Conservation (phyloP, 2,797 vertebrate species). For the Mormyrus hasselquistii region DNA sequence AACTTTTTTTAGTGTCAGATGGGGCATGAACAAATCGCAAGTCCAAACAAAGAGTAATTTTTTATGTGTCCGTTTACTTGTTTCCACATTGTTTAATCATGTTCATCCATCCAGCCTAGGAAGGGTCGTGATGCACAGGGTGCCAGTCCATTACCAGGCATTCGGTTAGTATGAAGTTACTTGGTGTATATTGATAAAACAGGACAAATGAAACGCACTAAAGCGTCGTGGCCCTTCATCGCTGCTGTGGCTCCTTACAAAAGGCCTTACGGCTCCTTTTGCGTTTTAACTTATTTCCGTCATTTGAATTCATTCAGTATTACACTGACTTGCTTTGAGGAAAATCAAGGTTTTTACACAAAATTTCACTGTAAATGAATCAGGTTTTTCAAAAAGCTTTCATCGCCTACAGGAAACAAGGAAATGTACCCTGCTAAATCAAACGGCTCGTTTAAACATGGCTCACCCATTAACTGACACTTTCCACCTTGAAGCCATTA, state of each 20-base stretch:
- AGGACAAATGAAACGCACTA: not conserved
- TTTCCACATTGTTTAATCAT: not conserved
- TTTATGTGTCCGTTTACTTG: not conserved
- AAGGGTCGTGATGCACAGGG: not conserved
- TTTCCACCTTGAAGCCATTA: not conserved
- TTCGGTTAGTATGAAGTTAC: not conserved
- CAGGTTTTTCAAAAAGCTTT: not conserved
- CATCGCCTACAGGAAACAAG: not conserved
- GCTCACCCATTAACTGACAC: not conserved
- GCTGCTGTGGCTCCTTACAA: not conserved
- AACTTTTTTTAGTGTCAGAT: not conserved
- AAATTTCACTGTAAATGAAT: not conserved
- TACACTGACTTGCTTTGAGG: not conserved
- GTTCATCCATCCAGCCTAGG: not conserved
- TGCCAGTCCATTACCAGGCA: not conserved
- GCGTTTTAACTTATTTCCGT: not conserved
- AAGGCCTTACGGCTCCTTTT: not conserved
- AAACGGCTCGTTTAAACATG: not conserved
- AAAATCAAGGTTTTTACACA: not conserved
- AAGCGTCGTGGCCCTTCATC: not conserved
- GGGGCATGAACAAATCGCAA: not conserved
- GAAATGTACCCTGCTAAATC: slow-evolving; percentile 17
- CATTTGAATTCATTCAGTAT: not conserved
- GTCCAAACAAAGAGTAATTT: not conserved
- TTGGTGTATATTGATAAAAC: not conserved